phyloP scores from a whole-genome alignment of 2,888 invertebrate genomes.

The Abrostola triplasia region DNA sequence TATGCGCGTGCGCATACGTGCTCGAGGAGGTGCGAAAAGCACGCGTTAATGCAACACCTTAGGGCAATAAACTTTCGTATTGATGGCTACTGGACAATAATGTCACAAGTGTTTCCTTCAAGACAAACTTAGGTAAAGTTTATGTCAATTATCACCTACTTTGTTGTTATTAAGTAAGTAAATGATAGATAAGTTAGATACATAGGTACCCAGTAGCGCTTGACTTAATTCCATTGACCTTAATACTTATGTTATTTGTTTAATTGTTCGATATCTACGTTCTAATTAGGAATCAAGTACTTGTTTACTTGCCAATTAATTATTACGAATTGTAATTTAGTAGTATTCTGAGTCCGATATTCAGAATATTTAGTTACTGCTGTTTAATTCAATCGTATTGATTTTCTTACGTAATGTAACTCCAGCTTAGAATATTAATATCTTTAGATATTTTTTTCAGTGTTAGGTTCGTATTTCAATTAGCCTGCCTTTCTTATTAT shows the following conservation, averaged over 20 bases:
- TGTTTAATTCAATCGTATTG: not conserved
- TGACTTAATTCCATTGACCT: slow-evolving; percentile 48
- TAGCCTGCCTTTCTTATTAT: not conserved
- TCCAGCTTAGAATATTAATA: not conserved
- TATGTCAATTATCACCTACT: slow-evolving; percentile 6
- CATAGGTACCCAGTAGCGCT: slow-evolving; percentile 10
- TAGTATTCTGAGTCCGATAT: no score
- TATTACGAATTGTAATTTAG: not conserved
- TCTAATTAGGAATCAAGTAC: not conserved
- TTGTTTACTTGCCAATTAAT: not conserved
- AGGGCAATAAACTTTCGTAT: slow-evolving; percentile 75
- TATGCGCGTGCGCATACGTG: slow-evolving; percentile 54
- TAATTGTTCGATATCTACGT: not conserved
- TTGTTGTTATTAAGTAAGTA: slow-evolving; percentile 34
- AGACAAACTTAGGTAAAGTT: slow-evolving; percentile 14
- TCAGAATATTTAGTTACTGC: no score
- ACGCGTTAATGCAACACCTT: slow-evolving; percentile 62
- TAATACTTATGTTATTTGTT: slow-evolving; percentile 22
- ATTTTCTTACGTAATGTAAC: slow-evolving; percentile 38
- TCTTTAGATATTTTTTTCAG: not conserved
- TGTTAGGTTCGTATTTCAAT: not conserved
- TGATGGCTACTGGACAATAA: slow-evolving; percentile 41
- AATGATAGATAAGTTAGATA: slow-evolving; percentile 37
- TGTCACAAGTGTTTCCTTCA: slow-evolving; percentile 29
- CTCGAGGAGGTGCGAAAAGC: slow-evolving; percentile 69